A percentile compares a stretch with the other conserved stretches of the same genome.
Conservation (phyloP, 2,797 vertebrate species). For the Muscicapa comitata region DNA sequence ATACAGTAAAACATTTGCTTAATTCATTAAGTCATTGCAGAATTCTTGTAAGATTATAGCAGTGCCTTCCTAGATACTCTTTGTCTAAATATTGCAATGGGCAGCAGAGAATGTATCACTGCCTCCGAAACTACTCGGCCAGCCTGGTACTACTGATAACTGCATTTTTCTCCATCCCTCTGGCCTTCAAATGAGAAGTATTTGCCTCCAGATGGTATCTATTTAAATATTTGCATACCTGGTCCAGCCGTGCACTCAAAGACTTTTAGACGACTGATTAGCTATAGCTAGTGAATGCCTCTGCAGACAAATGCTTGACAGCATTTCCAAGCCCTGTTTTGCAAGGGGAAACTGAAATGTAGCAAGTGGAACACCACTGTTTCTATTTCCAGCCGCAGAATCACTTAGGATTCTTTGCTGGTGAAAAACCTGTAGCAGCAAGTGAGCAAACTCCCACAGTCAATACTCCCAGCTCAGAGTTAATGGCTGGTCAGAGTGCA, state of each 20-base stretch:
- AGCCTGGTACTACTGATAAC: background rate
- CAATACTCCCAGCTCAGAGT: background rate
- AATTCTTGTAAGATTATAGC: background rate
- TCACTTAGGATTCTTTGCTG: background rate
- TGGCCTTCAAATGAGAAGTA: background rate
- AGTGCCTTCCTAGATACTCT: background rate
- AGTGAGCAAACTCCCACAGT: background rate
- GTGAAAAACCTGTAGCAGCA: background rate
- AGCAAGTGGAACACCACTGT: background rate
- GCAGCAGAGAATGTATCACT: background rate
- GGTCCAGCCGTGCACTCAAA: background rate
- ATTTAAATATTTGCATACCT: conserved; percentile 24
- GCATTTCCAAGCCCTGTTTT: background rate
- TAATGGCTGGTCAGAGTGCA: fast-evolving
- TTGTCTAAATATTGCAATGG: background rate
- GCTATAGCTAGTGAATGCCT: background rate
- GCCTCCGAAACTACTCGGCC: fast-evolving
- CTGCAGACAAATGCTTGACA: background rate
- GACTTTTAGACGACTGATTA: background rate
- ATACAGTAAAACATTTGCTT: background rate
- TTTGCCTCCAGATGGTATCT: conserved; percentile 45
- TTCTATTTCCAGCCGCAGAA: background rate
- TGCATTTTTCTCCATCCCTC: background rate
- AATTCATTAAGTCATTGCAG: background rate
- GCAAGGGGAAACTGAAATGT: background rate